Percentiles rank a stretch among this genome's conserved stretches.
phyloP scores from a whole-genome alignment of 2,888 invertebrate genomes.

The Rhogogaster chlorosoma region DNA sequence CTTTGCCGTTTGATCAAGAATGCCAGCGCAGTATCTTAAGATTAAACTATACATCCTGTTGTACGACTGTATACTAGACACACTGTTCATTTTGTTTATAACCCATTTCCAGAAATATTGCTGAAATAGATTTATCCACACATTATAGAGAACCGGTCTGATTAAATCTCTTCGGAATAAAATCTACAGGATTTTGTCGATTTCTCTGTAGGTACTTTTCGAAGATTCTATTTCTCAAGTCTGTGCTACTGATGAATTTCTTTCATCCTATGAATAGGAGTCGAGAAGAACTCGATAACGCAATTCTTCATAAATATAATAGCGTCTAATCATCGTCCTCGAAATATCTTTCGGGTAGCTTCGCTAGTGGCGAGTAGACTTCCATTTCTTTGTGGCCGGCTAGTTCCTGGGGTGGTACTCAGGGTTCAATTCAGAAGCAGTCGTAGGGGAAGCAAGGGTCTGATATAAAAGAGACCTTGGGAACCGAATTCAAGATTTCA shows the following conservation, averaged over 20 bases:
- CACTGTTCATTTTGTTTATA: conserved; percentile 9
- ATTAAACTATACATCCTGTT: not conserved
- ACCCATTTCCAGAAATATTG: conserved; percentile 2
- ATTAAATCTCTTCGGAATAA: no score
- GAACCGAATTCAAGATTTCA: conserved; percentile 76
- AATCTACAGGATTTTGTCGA: no score
- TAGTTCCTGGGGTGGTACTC: conserved; percentile 43
- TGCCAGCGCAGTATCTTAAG: not conserved
- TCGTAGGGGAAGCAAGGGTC: conserved; percentile 68
- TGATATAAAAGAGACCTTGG: conserved; percentile 75
- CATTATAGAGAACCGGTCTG: not conserved
- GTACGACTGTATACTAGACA: not conserved
- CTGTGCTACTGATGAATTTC: not conserved
- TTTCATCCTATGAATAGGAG: not conserved
- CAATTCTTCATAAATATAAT: conserved; percentile 13
- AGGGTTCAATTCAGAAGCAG: conserved; percentile 38
- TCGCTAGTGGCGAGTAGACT: conserved; percentile 34
- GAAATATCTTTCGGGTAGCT: conserved; percentile 3
- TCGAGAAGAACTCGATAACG: not conserved
- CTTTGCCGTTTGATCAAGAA: not conserved
- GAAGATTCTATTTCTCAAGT: not conserved
- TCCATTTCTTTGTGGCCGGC: conserved; percentile 35
- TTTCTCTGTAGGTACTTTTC: not conserved
- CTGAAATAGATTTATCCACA: conserved; percentile 4
- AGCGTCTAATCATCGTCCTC: conserved; percentile 19